phyloP scores from a whole-genome alignment of 2,888 invertebrate species.

The Nomada hirtipes region DNA sequence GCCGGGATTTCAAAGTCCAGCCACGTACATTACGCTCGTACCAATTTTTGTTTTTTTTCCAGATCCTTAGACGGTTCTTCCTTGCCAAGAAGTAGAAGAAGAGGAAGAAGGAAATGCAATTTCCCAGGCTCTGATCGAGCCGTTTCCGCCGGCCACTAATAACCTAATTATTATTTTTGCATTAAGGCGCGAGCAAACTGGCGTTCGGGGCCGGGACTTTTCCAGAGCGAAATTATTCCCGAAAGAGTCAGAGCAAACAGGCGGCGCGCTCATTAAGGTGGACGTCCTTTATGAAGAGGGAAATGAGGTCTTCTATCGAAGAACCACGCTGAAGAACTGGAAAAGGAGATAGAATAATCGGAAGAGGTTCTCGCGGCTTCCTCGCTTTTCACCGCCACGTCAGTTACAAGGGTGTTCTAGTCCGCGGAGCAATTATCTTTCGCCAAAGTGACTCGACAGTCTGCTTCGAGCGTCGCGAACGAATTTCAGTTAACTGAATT shows the following conservation, averaged over 20 bases:
- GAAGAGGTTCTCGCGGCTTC: slow-evolving; percentile 46
- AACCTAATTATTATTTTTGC: slow-evolving; percentile 22
- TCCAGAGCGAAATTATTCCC: slow-evolving; percentile 44
- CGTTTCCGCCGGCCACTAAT: neutral
- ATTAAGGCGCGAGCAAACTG: neutral
- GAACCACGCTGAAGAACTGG: slow-evolving; percentile 29
- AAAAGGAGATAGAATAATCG: slow-evolving; percentile 64
- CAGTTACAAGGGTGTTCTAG: slow-evolving; percentile 70
- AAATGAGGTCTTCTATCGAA: slow-evolving; percentile 60
- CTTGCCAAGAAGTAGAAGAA: too few species aligned
- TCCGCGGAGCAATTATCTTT: slow-evolving; percentile 70
- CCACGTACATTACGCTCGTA: neutral
- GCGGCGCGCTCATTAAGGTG: slow-evolving; percentile 62
- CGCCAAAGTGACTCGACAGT: slow-evolving; percentile 60
- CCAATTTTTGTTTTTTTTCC: neutral
- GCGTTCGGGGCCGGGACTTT: neutral
- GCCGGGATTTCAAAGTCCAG: neutral
- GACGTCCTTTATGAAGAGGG: slow-evolving; percentile 54
- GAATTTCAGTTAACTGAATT: slow-evolving; percentile 66
- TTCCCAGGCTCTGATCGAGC: neutral
- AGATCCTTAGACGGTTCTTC: neutral
- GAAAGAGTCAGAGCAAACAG: slow-evolving; percentile 49
- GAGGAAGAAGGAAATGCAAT: slow-evolving; percentile 20
- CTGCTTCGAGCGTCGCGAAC: slow-evolving; percentile 40
- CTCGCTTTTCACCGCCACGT: slow-evolving; percentile 69